Base-by-base conservation (phyloP, 2,797 vertebrate species). In the Cheirogaleus major region DNA sequence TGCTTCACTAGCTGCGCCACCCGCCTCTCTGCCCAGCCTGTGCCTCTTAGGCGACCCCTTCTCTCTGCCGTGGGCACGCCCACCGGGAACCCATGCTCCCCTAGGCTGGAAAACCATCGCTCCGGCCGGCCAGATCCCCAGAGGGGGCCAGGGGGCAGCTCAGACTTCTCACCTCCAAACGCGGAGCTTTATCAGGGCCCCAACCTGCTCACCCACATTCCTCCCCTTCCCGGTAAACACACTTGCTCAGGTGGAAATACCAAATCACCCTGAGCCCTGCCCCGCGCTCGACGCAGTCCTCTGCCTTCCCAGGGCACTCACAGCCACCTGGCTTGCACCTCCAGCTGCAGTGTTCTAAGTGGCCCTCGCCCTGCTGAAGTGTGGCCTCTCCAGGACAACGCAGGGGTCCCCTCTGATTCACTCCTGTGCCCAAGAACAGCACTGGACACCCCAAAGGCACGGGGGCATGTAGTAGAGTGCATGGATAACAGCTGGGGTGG, bases 221-320 rank as follows among this genome's bases (percentile, higher is more conserved):
- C 38, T 52, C n/a, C 23, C 43, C 38, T 45, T 38, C 79, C 27
- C 23, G 38, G 59, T 57, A 8, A 52, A 25, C 13, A 35, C n/a
- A 27, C 41, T 5, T 5, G 67, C 55, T 75, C 65, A 7, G 27
- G 23, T 7, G 63, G 12, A 11, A 89, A 30, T 22, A n/a, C 22
- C 38, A 45, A 59, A n/a, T n/a, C 41, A 1, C 0, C 84, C 35
- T 5, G 18, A n/a, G 59, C 0, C 7, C 5, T 43, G 12, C 50
- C 30, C 3, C 3, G 4, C 23, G 17, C 4, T 17, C 32, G 11
- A 2, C 4, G 3, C 45, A 2, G 11, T 4, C 67, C 63, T 43
- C 70, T 5, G 32, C 85, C 4, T 10, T 27, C 27, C n/a, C 35
- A 3, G 11, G 3, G 8, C 2, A 0, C 22, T 35, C 38, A 4